Base-by-base conservation (phyloP, 2,888 invertebrate species). In the Brachycybe producta region DNA sequence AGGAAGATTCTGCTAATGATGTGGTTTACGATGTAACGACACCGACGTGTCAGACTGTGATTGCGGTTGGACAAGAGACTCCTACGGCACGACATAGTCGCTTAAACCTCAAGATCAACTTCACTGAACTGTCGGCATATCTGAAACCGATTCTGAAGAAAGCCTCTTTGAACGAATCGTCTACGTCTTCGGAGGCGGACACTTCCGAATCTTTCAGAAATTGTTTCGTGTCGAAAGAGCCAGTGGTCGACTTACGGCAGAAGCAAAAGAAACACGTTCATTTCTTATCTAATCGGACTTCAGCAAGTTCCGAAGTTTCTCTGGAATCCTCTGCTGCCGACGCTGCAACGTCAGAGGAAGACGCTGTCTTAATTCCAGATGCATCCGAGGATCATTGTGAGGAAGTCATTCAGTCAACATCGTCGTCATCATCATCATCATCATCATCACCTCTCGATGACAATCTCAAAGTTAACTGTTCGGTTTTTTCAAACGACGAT, bases 91-190 rank as follows among this genome's bases (percentile, higher is more conserved):
- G n/a, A 8, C 2, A 17, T 23, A 48, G 19, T 40, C 21, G 36
- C 5, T 23, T 48, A 13, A 40, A 40, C 28, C 30, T 48, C 8
- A 48, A 48, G 21, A 48, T 48, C 27, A 48, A 48, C 36, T 30
- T 48, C 26, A 48, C n/a, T 27, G 48, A 48, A 4, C 40, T 48
- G 2, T 17, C 48, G 13, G 40, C 40, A 3, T 39, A 39, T 40
- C 36, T 48, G 3, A 75, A 75, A 61, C 74, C 74, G 32, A 75
- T 75, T 56, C 62, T 75, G 60, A 75, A 75, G 65, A 75, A 74
- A 64, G 68, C 70, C 39, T 52, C 57, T 5, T 49, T 55, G 17
- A 47, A 51, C 24, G 57, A 56, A 41, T 55, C 57, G 24, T 55
- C 56, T 34, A 59, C 59, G 7, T 56, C 57, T 24, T 56, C 58